Conservation (phyloP, 2,888 invertebrate genomes). For the Orthosia gothica region DNA sequence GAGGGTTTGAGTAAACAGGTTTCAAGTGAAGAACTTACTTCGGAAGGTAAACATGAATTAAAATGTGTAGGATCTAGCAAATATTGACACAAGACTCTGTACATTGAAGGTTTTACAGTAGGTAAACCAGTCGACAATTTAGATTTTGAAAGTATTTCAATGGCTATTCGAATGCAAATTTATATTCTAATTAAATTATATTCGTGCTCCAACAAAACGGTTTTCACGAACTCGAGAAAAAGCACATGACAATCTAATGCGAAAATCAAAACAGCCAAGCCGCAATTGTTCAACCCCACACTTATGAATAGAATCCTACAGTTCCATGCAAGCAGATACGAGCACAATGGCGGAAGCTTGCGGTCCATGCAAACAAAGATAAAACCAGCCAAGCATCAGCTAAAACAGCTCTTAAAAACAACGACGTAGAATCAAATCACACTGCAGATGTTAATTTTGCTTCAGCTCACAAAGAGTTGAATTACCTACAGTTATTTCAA, state of each 20-base stretch:
- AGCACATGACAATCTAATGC: slow-evolving; percentile 52
- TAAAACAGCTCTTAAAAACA: slow-evolving; percentile 63
- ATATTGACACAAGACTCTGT: not conserved
- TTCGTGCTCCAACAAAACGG: not conserved
- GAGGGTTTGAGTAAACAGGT: not conserved
- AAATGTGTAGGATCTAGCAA: slow-evolving; percentile 15
- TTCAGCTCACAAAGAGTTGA: slow-evolving; percentile 71
- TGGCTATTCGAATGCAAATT: not conserved
- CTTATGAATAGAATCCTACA: slow-evolving; percentile 66
- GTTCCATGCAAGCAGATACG: slow-evolving; percentile 74
- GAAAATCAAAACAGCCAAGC: slow-evolving; percentile 54
- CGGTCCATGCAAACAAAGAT: slow-evolving; percentile 69
- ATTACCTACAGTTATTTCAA: slow-evolving; percentile 78
- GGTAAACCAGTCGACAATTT: not conserved
- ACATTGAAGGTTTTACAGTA: not conserved
- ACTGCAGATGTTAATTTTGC: slow-evolving; percentile 60
- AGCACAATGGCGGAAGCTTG: slow-evolving; percentile 79
- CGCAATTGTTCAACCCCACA: slow-evolving; percentile 60
- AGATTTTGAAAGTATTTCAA: not conserved
- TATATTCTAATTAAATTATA: slow-evolving; percentile 6
- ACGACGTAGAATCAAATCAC: slow-evolving; percentile 64
- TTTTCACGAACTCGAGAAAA: slow-evolving; percentile 23
- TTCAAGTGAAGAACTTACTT: not conserved
- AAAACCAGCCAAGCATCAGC: slow-evolving; percentile 20
- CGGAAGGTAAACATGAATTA: not conserved